Evolutionary conservation across 2,797 vertebrate species (phyloP).

Genomic region (Fistularia tabacaria): DNA sequence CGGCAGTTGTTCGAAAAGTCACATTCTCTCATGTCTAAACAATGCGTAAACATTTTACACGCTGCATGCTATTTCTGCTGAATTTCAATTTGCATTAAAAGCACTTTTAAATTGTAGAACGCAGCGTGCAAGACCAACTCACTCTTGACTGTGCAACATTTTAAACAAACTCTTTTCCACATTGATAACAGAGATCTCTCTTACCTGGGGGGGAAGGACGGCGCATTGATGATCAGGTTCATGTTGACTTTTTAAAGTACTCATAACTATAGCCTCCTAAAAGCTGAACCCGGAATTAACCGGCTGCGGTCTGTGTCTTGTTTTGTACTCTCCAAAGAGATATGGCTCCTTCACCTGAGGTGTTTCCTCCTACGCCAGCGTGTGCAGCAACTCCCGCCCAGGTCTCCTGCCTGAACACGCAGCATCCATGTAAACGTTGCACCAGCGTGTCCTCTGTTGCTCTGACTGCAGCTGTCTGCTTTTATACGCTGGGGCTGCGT

Average conservation of each 20-base stretch:
- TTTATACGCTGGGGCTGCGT: constrained; percentile 56
- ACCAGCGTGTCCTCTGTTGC: constrained; percentile 24
- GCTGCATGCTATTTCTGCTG: too few species aligned
- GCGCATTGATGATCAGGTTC: background rate
- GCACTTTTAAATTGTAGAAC: too few species aligned
- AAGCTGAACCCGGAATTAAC: constrained; percentile 14
- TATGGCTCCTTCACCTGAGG: constrained; percentile 6
- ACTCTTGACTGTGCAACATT: too few species aligned
- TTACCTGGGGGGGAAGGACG: too few species aligned
- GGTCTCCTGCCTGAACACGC: constrained; percentile 15
- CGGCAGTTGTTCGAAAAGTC: too few species aligned
- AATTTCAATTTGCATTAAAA: too few species aligned
- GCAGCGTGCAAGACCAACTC: too few species aligned
- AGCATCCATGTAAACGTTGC: constrained; percentile 27
- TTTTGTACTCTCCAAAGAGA: background rate
- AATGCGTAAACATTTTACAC: too few species aligned
- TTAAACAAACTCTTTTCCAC: too few species aligned
- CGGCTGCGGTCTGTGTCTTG: background rate
- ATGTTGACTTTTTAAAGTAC: constrained; percentile 2
- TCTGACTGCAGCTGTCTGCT: constrained; percentile 8
- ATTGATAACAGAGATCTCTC: too few species aligned
- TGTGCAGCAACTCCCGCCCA: background rate
- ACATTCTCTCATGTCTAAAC: too few species aligned
- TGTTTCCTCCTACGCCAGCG: constrained; percentile 16
- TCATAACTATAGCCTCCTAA: constrained; percentile 15